A percentile compares a stretch with the other conserved stretches of the same genome.
phyloP scores from a whole-genome alignment of 2,113 vertebrate species.

The Tringa solitaria region DNA sequence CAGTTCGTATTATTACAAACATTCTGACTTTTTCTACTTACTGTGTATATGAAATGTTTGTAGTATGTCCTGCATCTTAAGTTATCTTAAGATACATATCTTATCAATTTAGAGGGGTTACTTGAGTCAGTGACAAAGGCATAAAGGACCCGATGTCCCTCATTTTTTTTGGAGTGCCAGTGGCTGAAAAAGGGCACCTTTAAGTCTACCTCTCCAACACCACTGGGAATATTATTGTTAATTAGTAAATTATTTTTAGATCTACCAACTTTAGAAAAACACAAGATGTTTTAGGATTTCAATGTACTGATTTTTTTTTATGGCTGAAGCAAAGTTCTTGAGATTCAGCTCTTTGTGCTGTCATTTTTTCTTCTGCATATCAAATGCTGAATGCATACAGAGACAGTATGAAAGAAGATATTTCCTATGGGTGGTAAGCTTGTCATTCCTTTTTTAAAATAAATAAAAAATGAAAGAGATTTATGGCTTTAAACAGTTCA shows the following conservation, averaged over 20 bases:
- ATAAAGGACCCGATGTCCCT: background rate
- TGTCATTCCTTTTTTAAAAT: background rate
- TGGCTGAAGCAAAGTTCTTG: background rate
- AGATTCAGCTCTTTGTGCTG: background rate
- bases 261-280: background rate
- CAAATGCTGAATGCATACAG: background rate
- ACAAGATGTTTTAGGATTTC: background rate
- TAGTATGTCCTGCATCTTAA: background rate
- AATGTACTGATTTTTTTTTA: background rate
- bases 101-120: background rate
- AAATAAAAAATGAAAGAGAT: background rate
- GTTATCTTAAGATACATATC: background rate
- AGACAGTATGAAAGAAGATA: background rate
- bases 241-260: background rate
- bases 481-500: background rate
- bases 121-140: background rate
- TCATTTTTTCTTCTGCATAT: background rate
- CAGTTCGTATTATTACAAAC: background rate
- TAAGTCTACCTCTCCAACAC: background rate
- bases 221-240: background rate
- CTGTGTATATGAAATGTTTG: background rate
- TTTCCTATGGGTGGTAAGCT: background rate
- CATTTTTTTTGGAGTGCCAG: background rate
- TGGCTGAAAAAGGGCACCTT: background rate
- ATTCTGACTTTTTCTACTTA: background rate